phyloP scores from a whole-genome alignment of 2,888 invertebrate species.

The Elysia crispata region DNA sequence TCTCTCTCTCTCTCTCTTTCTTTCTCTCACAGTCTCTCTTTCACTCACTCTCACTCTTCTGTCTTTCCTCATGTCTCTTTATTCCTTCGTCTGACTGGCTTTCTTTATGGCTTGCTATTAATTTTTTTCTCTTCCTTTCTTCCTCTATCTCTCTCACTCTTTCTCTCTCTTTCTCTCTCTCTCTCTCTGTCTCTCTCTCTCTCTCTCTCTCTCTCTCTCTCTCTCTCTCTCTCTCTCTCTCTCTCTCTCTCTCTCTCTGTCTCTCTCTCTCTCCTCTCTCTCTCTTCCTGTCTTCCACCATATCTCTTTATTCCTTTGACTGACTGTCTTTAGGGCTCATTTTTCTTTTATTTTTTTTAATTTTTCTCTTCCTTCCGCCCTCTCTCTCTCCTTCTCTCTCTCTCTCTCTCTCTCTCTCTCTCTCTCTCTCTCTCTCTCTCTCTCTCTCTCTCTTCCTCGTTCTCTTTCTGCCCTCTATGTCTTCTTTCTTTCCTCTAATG shows the following conservation, averaged over 20 bases:
- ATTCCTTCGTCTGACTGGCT: no score
- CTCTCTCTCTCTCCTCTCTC: background rate
- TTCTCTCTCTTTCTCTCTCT: conserved; percentile 12
- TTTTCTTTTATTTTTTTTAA: no score
- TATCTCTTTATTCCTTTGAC: no score
- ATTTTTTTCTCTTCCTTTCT: no score
- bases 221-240: background rate
- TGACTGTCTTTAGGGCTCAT: no score
- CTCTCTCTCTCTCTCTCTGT: background rate
- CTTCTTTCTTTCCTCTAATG: background rate
- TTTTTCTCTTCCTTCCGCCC: background rate
- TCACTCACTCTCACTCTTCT: no score
- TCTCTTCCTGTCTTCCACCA: no score
- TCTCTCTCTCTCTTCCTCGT: background rate
- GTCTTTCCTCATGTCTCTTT: no score
- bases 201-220: background rate
- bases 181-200: background rate
- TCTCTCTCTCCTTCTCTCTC: background rate
- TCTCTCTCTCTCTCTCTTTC: background rate
- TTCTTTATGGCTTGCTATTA: no score
- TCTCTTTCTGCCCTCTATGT: background rate
- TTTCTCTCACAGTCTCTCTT: background rate
- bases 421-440: background rate
- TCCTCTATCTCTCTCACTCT: background rate
- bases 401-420: conserved; percentile 14